Base-by-base conservation (phyloP, 2,888 invertebrate genomes). In the Artemia sinica region DNA sequence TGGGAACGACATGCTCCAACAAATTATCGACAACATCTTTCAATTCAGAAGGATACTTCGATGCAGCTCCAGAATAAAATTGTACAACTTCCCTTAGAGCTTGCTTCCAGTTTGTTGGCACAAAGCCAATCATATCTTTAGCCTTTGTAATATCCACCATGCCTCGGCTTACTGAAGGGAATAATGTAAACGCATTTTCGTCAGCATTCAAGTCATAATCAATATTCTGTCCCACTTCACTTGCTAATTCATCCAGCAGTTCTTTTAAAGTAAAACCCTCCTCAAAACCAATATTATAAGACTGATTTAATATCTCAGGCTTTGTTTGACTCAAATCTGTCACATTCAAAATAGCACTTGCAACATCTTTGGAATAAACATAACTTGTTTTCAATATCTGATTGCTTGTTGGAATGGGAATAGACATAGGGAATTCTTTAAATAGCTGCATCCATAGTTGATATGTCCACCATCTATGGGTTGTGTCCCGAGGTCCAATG, bases 391-490 rank as follows among this genome's bases (percentile, higher is more conserved):
- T 74, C 49, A 76, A 74, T 65, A 74, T 73, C 58, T 72, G 72
- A 12, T 76, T 72, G 49, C 73, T 73, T 18, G 73, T 70, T 0
- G 79, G 78, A 41, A 79, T 73, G 13, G 73, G 72, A 13, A 78
- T 72, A 10, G 75, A 75, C 48, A 73, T 71, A 69, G 71, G 65
- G 12, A 41, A 66, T 13, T 66, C 28, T 8, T 73, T 71, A 50
- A 73, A 72, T 65, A 78, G 74, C 71, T 75, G 74, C 51, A 79
- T 73, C 80, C 80, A 80, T 71, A 79, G 71, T 71, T 79, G 79
- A 72, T 79, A 80, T 5, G 77, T 74, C 79, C 79, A 80, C 76
- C 76, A 79, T 9, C 80, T 73, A 69, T 77, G 75, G 0, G 80
- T 80, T 41, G 77, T 79, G 72, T 81, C 80, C 49, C 79, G 73